These are phyloP conservation scores for Amiota mariae DNA, from an alignment of 2,888 invertebrate genomes.

Conservation along the genomic window DNA sequence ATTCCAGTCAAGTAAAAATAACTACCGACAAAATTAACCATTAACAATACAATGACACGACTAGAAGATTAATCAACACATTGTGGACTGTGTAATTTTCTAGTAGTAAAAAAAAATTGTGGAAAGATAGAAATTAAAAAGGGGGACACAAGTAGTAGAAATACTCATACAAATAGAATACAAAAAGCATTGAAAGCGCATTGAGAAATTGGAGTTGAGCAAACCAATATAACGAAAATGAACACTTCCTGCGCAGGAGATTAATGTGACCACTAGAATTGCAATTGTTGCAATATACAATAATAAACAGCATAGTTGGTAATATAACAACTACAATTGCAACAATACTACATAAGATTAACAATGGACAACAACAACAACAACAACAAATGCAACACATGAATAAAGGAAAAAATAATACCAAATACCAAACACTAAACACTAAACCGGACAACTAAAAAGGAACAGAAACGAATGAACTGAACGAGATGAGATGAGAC, in stretches of 20 bases:
- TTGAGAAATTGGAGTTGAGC: neutral
- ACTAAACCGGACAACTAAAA: too few species aligned
- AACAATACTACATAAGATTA: neutral
- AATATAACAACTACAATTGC: neutral
- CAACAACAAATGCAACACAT: neutral
- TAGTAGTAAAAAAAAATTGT: constrained; percentile 3
- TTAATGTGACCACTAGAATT: constrained; percentile 2
- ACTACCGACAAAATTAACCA: constrained; percentile 3
- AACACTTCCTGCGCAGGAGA: constrained; percentile 11
- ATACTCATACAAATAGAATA: constrained; percentile 1
- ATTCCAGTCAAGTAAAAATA: constrained; percentile 10
- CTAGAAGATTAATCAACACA: constrained; percentile 18
- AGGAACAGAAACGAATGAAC: too few species aligned
- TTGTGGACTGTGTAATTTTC: too few species aligned
- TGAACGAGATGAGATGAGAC: too few species aligned
- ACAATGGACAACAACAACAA: neutral
- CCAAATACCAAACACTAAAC: too few species aligned
- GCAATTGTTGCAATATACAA: constrained; percentile 12
- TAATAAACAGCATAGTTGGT: too few species aligned
- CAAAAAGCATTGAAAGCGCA: constrained; percentile 7
- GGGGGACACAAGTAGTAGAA: neutral
- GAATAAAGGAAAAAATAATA: too few species aligned
- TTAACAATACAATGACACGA: constrained; percentile 25
- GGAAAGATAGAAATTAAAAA: too few species aligned
- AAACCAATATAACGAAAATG: constrained; percentile 13